Evolutionary conservation across 2,888 invertebrate genomes (phyloP), one percentile per base, ranked within the genome.

Genomic region (Cancer borealis): DNA sequence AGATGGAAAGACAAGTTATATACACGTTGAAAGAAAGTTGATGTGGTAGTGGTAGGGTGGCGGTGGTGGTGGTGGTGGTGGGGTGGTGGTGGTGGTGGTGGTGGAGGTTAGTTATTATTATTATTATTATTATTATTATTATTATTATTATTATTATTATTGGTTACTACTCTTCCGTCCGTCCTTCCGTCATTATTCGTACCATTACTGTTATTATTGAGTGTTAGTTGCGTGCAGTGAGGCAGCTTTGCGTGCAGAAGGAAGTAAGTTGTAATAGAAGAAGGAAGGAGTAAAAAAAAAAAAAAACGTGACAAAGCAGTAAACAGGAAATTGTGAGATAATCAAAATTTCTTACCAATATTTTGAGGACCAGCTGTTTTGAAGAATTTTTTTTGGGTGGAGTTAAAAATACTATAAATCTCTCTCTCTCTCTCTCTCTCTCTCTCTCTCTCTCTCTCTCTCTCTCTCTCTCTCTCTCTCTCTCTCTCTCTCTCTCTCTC

Each of bases 381-480:
- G 26, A n/a, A 21, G n/a, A 66, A n/a, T 66, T 5, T 66, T 66
- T n/a, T 54, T 54, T 14, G 14, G 10, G 39, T 39, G 8, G 8
- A 4, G 66, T 66, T 66, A 66, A 66, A 39, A 39, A 39, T 39
- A 39, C 1, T 39, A 39, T 1, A 39, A 8, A 39, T 66, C 88
- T 39, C 1, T 46, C 88, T 47, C 47, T 46, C 47, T 88, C 88
- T 79, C 79, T 79, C n/a, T n/a, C n/a, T 79, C 79, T 79, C 60
- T 79, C 79, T 79, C 79, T 47, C 45, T 79, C 79, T 79, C 79
- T 79, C 79, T 79, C 79, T 79, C 88, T 79, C 79, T 79, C 79
- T 47, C 89, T 49, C 49, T 45, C 49, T 89, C 89, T 89, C 79
- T 79, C 79, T 79, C 79, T 79, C 79, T 79, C 79, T 79, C 30